Base-by-base conservation (phyloP, 2,113 vertebrate species). In the Cochlearius cochlearius region DNA sequence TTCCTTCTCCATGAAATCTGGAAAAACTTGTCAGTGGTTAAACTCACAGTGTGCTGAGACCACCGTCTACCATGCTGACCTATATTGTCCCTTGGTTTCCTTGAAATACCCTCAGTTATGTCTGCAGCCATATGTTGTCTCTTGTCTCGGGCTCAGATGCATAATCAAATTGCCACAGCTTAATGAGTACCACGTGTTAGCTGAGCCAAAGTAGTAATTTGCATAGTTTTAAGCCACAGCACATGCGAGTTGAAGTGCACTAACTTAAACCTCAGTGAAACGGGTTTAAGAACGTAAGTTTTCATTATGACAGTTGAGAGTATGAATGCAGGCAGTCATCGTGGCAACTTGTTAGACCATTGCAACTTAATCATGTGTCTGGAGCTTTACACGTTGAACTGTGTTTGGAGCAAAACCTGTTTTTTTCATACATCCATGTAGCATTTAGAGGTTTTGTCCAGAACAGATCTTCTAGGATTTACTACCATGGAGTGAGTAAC, bases 111-210 rank as follows among this genome's bases (percentile, higher is more conserved):
- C 53, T 86, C 78, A 86, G 67, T 85, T 85, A 64, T 64, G 23
- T 76, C 94, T 92, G 88, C 85, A 95, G 59, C 78, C 71, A 13
- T 79, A 38, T 82, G 43, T 27, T 59, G 78, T 75, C 87, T 79
- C 92, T 92, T 64, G 30, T 90, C 82, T 88, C 88, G 78, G 66
- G 62, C 78, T 90, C 66, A 90, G 66, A 85, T 52, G 73, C 25
- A 50, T 59, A 71, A 94, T 78, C 64, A 89, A 55, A 81, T 74
- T 86, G 84, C 80, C 90, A 84, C 76, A 95, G 53, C 68, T 77
- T 93, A 91, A 93, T 78, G 56, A 94, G 62, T 72, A 88, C 81
- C 90, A 91, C 13, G 32, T 94, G 88, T 63, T 90, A 60, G 73
- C 90, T 59, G 56, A 94, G 38, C 50, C 87, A 74, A 53, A 50